phyloP scores from a whole-genome alignment of 2,113 vertebrate species.

The Cariama cristata region DNA sequence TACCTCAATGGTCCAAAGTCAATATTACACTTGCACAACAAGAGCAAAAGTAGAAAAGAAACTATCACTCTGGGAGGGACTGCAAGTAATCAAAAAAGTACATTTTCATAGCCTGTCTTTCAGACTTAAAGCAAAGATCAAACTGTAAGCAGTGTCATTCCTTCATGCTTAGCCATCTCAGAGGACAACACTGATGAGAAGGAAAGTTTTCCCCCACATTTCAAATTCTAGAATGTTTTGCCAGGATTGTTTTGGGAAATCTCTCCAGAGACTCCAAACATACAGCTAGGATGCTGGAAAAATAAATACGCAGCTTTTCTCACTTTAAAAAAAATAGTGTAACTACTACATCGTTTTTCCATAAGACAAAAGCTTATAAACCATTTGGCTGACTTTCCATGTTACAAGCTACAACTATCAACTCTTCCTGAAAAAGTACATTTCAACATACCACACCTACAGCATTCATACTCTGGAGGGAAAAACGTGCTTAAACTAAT shows the following conservation, averaged over 20 bases:
- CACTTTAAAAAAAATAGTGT: not conserved
- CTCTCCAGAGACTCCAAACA: not conserved
- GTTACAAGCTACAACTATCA: not conserved
- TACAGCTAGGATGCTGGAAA: not conserved
- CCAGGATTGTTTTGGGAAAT: not conserved
- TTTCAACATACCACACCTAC: not conserved
- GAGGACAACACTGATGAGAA: not conserved
- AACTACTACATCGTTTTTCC: not conserved
- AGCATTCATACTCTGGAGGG: not conserved
- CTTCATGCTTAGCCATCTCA: not conserved
- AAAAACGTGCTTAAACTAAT: not conserved
- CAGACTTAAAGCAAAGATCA: not conserved
- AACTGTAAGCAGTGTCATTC: not conserved
- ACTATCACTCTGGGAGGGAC: not conserved
- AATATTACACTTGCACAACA: not conserved
- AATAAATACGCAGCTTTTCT: not conserved
- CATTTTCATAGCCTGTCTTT: not conserved
- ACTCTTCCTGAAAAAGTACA: not conserved
- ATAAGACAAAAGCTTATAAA: not conserved
- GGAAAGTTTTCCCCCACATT: not conserved
- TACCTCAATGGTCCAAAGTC: not conserved
- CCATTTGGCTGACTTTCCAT: not conserved
- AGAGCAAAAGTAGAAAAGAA: not conserved
- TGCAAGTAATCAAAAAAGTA: not conserved
- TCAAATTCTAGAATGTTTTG: not conserved